Evolutionary conservation across 2,113 vertebrate genomes (phyloP).

Genomic region (Brienomyrus brachyistius): DNA sequence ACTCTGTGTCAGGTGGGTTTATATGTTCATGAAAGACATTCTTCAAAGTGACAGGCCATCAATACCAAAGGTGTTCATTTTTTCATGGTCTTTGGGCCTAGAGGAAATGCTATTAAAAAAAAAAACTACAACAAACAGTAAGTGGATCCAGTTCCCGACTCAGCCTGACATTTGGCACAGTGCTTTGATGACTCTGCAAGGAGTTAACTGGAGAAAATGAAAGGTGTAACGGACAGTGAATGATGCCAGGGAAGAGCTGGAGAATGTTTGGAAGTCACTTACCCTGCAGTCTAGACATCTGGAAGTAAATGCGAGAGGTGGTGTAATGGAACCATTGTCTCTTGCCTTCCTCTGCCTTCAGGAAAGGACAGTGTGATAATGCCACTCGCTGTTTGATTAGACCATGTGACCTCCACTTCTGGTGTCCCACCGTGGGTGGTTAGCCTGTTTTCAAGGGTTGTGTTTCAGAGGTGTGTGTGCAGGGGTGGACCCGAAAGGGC

Average conservation of each 20-base stretch:
- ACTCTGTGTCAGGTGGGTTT: slow-evolving; percentile 64
- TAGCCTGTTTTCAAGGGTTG: neutral
- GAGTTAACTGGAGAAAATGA: slow-evolving; percentile 29
- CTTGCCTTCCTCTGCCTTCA: neutral
- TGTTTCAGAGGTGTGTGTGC: neutral
- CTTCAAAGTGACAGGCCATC: slow-evolving; percentile 72
- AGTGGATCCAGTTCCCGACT: slow-evolving; percentile 60
- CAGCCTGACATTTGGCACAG: slow-evolving; percentile 55
- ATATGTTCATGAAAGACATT: slow-evolving; percentile 68
- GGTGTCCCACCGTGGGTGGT: neutral
- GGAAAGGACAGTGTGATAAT: neutral
- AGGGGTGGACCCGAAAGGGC: neutral
- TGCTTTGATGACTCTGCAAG: slow-evolving; percentile 60
- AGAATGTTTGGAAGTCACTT: neutral
- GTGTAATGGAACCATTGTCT: neutral
- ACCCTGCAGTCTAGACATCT: neutral
- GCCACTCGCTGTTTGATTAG: slow-evolving; percentile 14
- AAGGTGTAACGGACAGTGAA: slow-evolving; percentile 37
- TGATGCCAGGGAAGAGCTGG: slow-evolving; percentile 19
- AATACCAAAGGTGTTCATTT: slow-evolving; percentile 60
- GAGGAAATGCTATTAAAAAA: slow-evolving; percentile 61
- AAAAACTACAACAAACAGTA: slow-evolving; percentile 49
- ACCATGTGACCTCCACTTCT: slow-evolving; percentile 37
- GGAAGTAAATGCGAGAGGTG: neutral
- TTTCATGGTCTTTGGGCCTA: slow-evolving; percentile 65